These are phyloP conservation scores for Boulengeromyrus knoepffleri DNA, from an alignment of 2,113 vertebrate species.

Conservation along the genomic window DNA sequence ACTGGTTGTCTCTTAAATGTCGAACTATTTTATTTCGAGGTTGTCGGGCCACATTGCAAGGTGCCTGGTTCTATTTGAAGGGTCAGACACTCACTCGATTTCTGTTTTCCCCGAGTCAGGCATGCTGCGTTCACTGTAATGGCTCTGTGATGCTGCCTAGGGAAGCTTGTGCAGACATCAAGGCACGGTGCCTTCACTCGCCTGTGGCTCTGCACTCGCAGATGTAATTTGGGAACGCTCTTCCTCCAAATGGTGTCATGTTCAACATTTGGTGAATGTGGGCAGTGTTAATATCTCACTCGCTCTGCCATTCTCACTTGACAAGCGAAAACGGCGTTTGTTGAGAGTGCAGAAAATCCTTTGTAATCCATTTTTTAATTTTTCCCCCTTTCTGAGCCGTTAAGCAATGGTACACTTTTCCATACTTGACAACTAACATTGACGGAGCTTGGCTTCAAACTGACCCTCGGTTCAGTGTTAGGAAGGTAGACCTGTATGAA, in stretches of 20 bases:
- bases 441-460: neutral
- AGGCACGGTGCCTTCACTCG: neutral
- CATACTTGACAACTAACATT: neutral
- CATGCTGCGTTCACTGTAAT: neutral
- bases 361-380: constrained; percentile 12
- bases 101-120: neutral
- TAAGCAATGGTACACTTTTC: neutral
- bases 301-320: constrained; percentile 33
- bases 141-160: neutral
- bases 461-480: neutral
- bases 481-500: neutral
- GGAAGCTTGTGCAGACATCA: neutral
- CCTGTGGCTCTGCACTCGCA: constrained; percentile 14
- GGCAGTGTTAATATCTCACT: constrained; percentile 52
- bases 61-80: neutral
- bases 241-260: constrained; percentile 45
- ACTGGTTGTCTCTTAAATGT: neutral
- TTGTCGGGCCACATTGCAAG: neutral
- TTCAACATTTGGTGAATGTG: constrained; percentile 62
- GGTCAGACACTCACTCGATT: neutral
- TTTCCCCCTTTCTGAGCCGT: neutral
- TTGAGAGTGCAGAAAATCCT: constrained; percentile 11
- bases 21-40: neutral
- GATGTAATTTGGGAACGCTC: constrained; percentile 38
- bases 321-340: constrained; percentile 18